These are phyloP conservation scores for Sebastes melanostomus DNA, from an alignment of 2,797 vertebrate species.

Conservation along the genomic window DNA sequence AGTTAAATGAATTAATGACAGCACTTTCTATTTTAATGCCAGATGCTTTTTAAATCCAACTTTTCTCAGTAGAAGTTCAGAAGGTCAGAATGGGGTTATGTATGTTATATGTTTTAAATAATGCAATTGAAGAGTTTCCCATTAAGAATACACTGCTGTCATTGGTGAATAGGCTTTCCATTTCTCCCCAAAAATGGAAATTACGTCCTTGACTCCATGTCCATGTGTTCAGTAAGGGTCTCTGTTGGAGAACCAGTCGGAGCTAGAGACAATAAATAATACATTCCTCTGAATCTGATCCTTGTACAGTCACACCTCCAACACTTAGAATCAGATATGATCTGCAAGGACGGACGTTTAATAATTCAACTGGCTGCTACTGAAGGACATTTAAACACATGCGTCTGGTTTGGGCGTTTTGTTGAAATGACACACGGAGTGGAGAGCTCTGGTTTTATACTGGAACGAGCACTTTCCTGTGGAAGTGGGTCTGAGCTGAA, in stretches of 20 bases:
- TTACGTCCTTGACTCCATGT: constrained; percentile 9
- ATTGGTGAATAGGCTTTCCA: background rate
- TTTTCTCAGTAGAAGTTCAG: too few species aligned
- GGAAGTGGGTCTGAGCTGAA: constrained; percentile 45
- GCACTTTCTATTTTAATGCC: background rate
- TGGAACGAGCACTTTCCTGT: constrained; percentile 41
- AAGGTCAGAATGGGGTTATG: background rate
- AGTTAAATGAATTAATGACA: background rate
- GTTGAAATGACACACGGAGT: constrained; percentile 16
- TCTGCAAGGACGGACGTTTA: constrained; percentile 31
- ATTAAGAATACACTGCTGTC: background rate
- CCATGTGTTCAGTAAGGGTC: background rate
- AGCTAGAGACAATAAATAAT: constrained; percentile 43
- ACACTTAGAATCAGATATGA: constrained; percentile 34
- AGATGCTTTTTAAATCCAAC: background rate
- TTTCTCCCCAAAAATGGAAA: background rate
- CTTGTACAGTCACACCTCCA: constrained; percentile 23
- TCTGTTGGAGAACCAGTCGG: background rate
- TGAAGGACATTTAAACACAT: constrained; percentile 45
- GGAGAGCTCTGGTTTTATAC: constrained; percentile 13
- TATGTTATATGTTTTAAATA: background rate
- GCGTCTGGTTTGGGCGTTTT: constrained; percentile 26
- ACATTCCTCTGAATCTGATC: constrained; percentile 41
- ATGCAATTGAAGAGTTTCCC: background rate
- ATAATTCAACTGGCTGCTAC: constrained; percentile 41